These are phyloP conservation scores for Neolamprologus cancellatus DNA, from an alignment of 2,113 vertebrate species.

Conservation along the genomic window DNA sequence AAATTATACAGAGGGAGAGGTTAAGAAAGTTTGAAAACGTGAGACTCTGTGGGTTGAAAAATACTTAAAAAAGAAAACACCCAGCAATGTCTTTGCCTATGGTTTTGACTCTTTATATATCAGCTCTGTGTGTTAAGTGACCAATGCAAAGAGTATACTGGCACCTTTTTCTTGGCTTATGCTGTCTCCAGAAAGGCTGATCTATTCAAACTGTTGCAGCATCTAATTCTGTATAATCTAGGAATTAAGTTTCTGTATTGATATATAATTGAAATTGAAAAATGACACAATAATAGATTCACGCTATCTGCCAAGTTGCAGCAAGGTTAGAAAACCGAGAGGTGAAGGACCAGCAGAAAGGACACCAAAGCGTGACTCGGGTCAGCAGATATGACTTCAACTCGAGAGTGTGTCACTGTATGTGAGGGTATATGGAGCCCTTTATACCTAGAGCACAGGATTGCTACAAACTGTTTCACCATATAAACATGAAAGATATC, in stretches of 20 bases:
- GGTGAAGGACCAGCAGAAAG: neutral
- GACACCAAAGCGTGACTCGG: neutral
- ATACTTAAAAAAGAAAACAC: neutral
- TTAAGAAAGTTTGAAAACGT: neutral
- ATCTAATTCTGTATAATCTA: neutral
- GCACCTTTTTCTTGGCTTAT: neutral
- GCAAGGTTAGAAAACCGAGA: neutral
- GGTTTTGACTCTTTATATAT: neutral
- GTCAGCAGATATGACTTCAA: neutral
- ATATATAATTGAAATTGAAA: neutral
- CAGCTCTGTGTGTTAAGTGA: neutral
- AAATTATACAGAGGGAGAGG: neutral
- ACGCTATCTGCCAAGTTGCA: accelerated
- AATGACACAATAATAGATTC: neutral
- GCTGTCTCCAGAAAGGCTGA: neutral
- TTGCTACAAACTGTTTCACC: neutral
- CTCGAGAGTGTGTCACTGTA: neutral
- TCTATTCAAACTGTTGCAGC: neutral
- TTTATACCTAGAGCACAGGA: accelerated
- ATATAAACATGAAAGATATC: neutral
- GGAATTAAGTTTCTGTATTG: neutral
- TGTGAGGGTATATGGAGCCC: neutral
- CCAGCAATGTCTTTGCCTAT: neutral
- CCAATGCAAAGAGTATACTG: neutral
- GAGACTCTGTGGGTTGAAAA: neutral